Evolutionary conservation across 2,888 invertebrate genomes (phyloP).

Genomic region (Nasonovia ribisnigri): DNA sequence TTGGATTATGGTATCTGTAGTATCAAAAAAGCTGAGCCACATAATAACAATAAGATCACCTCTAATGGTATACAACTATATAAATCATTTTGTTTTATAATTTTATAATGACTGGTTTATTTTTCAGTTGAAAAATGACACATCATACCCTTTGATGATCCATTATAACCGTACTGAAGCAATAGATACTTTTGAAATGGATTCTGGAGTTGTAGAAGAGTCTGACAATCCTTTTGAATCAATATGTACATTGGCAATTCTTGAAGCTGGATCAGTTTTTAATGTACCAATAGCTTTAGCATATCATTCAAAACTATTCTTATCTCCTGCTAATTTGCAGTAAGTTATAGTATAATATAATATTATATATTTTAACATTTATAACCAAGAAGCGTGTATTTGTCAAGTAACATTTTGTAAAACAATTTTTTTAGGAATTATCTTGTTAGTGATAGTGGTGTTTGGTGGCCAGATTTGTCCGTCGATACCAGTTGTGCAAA

Average conservation of each 20-base stretch:
- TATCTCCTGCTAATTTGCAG: conserved; percentile 77
- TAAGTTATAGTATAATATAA: conserved; percentile 65
- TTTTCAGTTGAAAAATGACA: conserved; percentile 80
- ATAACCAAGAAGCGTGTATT: not conserved
- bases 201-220: conserved; percentile 77
- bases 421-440: conserved; percentile 74
- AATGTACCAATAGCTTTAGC: conserved; percentile 84
- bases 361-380: not conserved
- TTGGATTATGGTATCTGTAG: conserved; percentile 79
- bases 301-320: conserved; percentile 83
- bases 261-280: conserved; percentile 82
- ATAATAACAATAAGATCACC: conserved; percentile 81
- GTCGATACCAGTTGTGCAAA: conserved; percentile 77
- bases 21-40: conserved; percentile 75
- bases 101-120: conserved; percentile 18
- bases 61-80: conserved; percentile 75
- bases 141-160: conserved; percentile 81
- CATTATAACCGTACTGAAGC: conserved; percentile 79
- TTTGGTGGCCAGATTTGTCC: conserved; percentile 86
- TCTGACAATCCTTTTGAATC: conserved; percentile 83
- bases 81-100: not conserved
- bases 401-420: conserved; percentile 39
- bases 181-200: conserved; percentile 74
- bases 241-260: conserved; percentile 78
- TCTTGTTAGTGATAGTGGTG: conserved; percentile 78